Evolutionary conservation across 2,888 invertebrate genomes (phyloP), one percentile per base, ranked within the genome.

Genomic region (Scrobipalpa atriplicella): DNA sequence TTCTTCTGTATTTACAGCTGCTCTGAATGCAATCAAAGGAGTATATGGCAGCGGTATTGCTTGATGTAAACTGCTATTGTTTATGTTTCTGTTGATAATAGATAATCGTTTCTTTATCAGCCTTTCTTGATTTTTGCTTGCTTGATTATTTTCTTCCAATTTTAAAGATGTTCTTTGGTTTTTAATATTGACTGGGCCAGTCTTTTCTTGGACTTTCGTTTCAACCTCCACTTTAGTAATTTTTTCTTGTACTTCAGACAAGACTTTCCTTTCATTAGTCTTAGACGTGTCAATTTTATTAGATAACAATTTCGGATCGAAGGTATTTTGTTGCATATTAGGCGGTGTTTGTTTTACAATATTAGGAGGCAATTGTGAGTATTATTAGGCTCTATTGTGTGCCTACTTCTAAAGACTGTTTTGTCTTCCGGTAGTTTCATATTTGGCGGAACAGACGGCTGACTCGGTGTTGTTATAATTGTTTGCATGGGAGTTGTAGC

Each of bases 171-270:
- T n/a, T 38, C 56, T 69, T 67, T 70, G 67, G 62, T 64, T 73
- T 73, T 68, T 76, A 38, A 39, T 51, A 21, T 41, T 71, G 63
- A 72, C 74, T 3, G 62, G 16, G 38, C 71, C 71, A 39, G 63
- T 38, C 65, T 72, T 75, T 21, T 74, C 70, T 7, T 69, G 69
- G 62, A 74, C 70, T 64, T 19, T 19, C 7, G 67, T 18, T 52
- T 72, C 21, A 11, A 21, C 19, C 18, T 47, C 16, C 3, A 7
- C 47, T n/a, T 47, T 47, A 0, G 38, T 73, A 38, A 77, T 74
- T 70, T 80, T 85, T 67, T 85, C 85, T 74, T 85, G 85, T n/a
- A 86, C 82, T 73, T 85, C 79, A 8, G 80, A 82, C 29, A 85
- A 70, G 16, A 83, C 81, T 75, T 83, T 87, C 67, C 77, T 75